phyloP scores from a whole-genome alignment of 2,113 vertebrate species.

The Oreochromis spilurus region DNA sequence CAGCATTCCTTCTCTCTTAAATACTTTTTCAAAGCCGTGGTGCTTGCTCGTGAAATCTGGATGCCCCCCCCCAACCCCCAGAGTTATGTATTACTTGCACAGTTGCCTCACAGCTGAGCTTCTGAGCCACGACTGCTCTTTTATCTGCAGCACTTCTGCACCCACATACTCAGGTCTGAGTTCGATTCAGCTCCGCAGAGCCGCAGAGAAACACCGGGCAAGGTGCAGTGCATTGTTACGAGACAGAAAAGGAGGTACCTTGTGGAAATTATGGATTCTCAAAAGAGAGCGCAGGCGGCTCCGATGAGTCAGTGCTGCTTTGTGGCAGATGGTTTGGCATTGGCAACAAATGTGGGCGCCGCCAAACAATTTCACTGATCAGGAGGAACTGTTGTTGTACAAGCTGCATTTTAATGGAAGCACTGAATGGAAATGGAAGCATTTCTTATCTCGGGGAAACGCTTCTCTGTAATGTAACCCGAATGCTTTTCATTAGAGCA shows the following conservation, averaged over 20 bases:
- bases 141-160: slow-evolving; percentile 7
- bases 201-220: not conserved
- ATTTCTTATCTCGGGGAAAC: not conserved
- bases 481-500: not conserved
- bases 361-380: slow-evolving; percentile 13
- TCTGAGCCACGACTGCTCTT: not conserved
- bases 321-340: slow-evolving; percentile 56
- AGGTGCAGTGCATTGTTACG: slow-evolving; percentile 1
- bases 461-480: not conserved
- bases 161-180: slow-evolving; percentile 6
- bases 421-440: not conserved
- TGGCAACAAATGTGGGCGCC: slow-evolving; percentile 40
- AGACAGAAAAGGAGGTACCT: slow-evolving; percentile 29
- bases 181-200: slow-evolving; percentile 13
- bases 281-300: slow-evolving; percentile 32
- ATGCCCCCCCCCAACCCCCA: not conserved
- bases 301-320: slow-evolving; percentile 52
- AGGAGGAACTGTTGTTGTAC: not conserved
- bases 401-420: not conserved
- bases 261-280: slow-evolving; percentile 34
- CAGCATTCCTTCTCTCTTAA: not conserved
- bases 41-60: not conserved
- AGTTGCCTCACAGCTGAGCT: not conserved
- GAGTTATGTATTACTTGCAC: not conserved
- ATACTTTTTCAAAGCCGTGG: not conserved